These are phyloP conservation scores for Antheraea pernyi DNA, from an alignment of 1,140 invertebrate genomes.

Conservation along the genomic window DNA sequence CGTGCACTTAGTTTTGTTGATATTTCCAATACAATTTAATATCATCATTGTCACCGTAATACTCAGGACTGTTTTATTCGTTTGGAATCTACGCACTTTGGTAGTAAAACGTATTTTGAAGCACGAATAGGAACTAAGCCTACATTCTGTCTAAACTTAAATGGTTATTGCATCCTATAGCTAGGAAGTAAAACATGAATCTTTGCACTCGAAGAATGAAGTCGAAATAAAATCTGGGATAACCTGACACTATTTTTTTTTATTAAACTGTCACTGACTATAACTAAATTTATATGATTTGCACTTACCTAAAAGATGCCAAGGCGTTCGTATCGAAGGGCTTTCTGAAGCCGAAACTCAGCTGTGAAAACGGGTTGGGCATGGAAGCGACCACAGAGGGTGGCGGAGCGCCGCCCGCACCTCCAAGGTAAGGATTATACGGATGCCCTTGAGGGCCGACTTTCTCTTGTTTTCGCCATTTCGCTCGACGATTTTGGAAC, in stretches of 20 bases:
- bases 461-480: slow-evolving; percentile 96
- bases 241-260: background rate
- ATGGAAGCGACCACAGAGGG: slow-evolving; percentile 84
- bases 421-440: slow-evolving; percentile 90
- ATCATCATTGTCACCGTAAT: no score
- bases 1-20: no score
- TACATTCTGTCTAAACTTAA: no score
- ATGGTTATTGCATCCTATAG: no score
- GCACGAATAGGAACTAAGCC: no score
- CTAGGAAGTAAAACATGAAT: no score
- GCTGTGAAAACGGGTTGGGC: slow-evolving; percentile 88
- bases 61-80: no score
- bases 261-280: background rate
- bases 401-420: slow-evolving; percentile 80
- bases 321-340: slow-evolving; percentile 86
- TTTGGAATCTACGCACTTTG: no score
- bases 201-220: no score
- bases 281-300: background rate
- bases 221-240: no score
- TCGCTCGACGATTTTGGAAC: slow-evolving; percentile 96
- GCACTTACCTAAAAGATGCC: slow-evolving; percentile 80
- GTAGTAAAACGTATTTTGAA: no score
- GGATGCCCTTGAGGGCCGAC: slow-evolving; percentile 94
- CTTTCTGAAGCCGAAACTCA: slow-evolving; percentile 87
- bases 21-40: no score